Evolutionary conservation across 1,140 invertebrate species (phyloP).

Genomic region (Danaus melanippus): DNA sequence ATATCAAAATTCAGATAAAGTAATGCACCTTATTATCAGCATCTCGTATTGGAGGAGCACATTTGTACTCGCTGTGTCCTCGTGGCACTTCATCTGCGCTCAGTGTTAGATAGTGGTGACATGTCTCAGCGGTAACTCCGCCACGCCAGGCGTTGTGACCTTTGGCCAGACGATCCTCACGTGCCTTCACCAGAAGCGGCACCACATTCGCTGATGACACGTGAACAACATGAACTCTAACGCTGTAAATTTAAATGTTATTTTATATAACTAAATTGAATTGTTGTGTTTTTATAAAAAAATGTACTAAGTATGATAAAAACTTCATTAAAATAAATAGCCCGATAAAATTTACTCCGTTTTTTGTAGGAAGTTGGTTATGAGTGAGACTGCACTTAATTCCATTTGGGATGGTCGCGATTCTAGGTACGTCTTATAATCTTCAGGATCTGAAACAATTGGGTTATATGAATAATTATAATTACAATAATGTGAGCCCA

Average conservation of each 20-base stretch:
- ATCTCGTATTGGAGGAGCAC: slow-evolving; percentile 80
- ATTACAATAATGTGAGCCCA: too few species aligned
- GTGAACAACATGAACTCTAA: slow-evolving; percentile 80
- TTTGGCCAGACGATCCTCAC: slow-evolving; percentile 24
- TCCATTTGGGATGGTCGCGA: slow-evolving; percentile 79
- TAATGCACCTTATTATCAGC: slow-evolving; percentile 72
- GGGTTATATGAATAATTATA: too few species aligned
- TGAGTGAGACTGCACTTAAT: slow-evolving; percentile 74
- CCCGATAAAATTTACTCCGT: slow-evolving; percentile 67
- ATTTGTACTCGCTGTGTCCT: slow-evolving; percentile 79
- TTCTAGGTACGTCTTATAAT: slow-evolving; percentile 77
- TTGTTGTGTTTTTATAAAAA: too few species aligned
- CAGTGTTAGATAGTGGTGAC: slow-evolving; percentile 81
- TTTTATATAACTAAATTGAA: too few species aligned
- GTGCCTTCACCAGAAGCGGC: slow-evolving; percentile 43
- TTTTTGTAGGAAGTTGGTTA: slow-evolving; percentile 72
- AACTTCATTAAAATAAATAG: slow-evolving; percentile 5
- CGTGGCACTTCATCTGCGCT: slow-evolving; percentile 75
- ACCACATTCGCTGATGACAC: slow-evolving; percentile 76
- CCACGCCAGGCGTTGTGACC: slow-evolving; percentile 40
- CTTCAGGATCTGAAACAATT: slow-evolving; percentile 64
- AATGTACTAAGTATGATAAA: too few species aligned
- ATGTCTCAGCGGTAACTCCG: slow-evolving; percentile 79
- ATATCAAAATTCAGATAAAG: background rate
- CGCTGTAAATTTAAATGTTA: slow-evolving; percentile 46